A percentile compares a stretch with the other conserved stretches of the same genome.
These are phyloP conservation scores for Drosophila atroscutellata DNA, from an alignment of 2,888 invertebrate genomes.

Conservation along the genomic window DNA sequence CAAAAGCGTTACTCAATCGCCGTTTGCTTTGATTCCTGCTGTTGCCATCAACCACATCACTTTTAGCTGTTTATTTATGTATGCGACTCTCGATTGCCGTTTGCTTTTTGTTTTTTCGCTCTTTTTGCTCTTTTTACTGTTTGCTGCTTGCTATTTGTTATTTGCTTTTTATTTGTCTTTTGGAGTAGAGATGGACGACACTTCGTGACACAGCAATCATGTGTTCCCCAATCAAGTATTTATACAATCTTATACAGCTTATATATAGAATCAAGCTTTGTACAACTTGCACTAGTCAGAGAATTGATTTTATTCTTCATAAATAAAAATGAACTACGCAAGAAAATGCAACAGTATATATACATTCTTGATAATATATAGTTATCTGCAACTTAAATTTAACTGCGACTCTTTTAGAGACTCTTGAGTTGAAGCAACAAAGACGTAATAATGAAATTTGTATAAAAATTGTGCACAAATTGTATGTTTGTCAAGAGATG, in stretches of 20 bases:
- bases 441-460: not conserved
- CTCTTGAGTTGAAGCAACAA: too few relatives aligned
- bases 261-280: not conserved
- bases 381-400: too few relatives aligned
- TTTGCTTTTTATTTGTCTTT: conserved; percentile 18
- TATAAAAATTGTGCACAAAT: not conserved
- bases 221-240: too few relatives aligned
- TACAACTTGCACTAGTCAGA: not conserved
- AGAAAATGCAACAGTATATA: not conserved
- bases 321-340: not conserved
- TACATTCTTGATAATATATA: too few relatives aligned
- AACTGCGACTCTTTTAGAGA: too few relatives aligned
- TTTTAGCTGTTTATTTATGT: conserved; percentile 71
- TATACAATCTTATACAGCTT: not conserved
- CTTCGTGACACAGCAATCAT: conserved; percentile 23
- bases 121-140: not conserved
- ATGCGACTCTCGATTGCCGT: conserved; percentile 37
- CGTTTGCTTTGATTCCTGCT: conserved; percentile 62
- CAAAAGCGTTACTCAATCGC: conserved; percentile 68
- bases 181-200: conserved; percentile 41
- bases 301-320: not conserved
- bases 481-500: not conserved
- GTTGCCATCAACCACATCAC: conserved; percentile 54
- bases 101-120: too few relatives aligned
- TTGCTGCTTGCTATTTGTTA: conserved; percentile 23